A percentile compares a stretch with the other conserved stretches of the same genome.
Evolutionary conservation across 92 coral and sea anemone species (phyloP).

Genomic region (Porites rus): DNA sequence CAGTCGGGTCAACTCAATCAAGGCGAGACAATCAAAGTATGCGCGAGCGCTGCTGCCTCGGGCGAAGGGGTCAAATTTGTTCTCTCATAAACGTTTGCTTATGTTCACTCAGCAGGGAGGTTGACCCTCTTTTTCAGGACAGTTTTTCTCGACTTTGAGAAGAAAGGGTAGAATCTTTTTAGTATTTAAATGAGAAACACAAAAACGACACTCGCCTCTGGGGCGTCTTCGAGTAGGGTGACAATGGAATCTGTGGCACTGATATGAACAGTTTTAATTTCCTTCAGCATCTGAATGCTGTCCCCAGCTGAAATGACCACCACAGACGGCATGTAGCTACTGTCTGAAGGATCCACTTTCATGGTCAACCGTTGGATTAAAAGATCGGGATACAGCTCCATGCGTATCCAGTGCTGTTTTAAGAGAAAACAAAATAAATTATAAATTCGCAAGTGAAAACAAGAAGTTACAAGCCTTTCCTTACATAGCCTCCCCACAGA

Average conservation of each 20-base stretch:
- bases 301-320: constrained; percentile 94
- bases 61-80: too few relatives aligned
- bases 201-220: constrained; percentile 53
- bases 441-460: background rate
- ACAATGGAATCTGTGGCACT: constrained; percentile 85
- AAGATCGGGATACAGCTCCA: constrained; percentile 90
- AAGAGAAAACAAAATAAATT: background rate
- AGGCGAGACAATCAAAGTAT: too few relatives aligned
- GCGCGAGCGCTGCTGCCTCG: too few relatives aligned
- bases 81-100: too few relatives aligned
- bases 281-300: constrained; percentile 71
- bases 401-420: constrained; percentile 95
- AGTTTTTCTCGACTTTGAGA: too few relatives aligned
- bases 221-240: constrained; percentile 87
- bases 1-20: too few relatives aligned
- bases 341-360: constrained; percentile 98
- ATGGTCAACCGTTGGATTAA: constrained; percentile 88
- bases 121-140: too few relatives aligned
- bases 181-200: background rate
- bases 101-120: too few relatives aligned
- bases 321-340: constrained; percentile 98
- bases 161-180: too few relatives aligned
- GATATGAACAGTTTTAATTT: constrained; percentile 90
- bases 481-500: background rate
- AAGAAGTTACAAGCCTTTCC: background rate